These are phyloP conservation scores for Thalpophila matura DNA, from an alignment of 2,888 invertebrate genomes.

Conservation along the genomic window DNA sequence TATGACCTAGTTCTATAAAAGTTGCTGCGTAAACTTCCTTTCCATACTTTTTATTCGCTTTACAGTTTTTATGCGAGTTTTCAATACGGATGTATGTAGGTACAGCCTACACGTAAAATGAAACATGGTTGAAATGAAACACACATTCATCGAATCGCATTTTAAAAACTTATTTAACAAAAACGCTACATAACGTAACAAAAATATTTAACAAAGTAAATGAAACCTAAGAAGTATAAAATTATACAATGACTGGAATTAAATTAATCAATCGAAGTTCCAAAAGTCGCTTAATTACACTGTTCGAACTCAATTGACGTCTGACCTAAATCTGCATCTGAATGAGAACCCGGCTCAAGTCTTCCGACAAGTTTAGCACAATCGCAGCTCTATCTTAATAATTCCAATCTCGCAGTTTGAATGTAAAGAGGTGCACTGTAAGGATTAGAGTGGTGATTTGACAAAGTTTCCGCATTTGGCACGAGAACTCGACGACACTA, in stretches of 20 bases:
- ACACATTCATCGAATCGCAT: conserved; percentile 1
- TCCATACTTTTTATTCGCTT: conserved; percentile 53
- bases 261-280: conserved; percentile 78
- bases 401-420: conserved; percentile 83
- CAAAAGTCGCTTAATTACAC: conserved; percentile 82
- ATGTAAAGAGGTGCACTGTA: conserved; percentile 82
- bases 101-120: conserved; percentile 13
- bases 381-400: conserved; percentile 87
- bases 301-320: conserved; percentile 84
- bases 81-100: conserved; percentile 36
- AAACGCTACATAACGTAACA: background rate
- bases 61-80: conserved; percentile 54
- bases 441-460: conserved; percentile 82
- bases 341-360: conserved; percentile 80
- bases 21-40: conserved; percentile 61
- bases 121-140: conserved; percentile 14
- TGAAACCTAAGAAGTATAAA: conserved; percentile 37
- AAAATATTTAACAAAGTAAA: conserved; percentile 24
- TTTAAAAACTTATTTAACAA: conserved; percentile 14
- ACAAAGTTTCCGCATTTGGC: conserved; percentile 79
- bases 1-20: conserved; percentile 65
- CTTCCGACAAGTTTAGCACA: conserved; percentile 84
- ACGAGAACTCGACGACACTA: conserved; percentile 47
- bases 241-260: conserved; percentile 55
- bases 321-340: conserved; percentile 88